A percentile compares a stretch with the other conserved stretches of the same genome.
Evolutionary conservation across 1,140 invertebrate genomes (phyloP).

Genomic region (Panulirus ornatus): DNA sequence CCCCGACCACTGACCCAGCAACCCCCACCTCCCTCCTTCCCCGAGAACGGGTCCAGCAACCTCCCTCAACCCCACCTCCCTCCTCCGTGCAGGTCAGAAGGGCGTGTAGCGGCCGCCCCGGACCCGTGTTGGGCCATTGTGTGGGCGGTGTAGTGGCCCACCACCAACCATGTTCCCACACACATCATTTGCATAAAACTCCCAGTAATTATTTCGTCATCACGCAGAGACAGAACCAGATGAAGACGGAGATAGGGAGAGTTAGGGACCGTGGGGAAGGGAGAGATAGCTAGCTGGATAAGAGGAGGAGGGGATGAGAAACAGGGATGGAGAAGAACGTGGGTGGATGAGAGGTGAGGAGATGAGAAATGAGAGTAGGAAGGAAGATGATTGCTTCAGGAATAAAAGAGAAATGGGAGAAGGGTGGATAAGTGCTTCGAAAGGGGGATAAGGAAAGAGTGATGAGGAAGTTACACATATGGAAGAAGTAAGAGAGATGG

Average conservation of each 20-base stretch:
- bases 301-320: background rate
- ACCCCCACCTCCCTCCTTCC: no score
- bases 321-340: background rate
- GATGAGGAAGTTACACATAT: no score
- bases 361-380: background rate
- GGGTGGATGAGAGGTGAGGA: background rate
- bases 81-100: no score
- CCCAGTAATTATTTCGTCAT: background rate
- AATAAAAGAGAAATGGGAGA: no score
- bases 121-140: background rate
- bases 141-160: background rate
- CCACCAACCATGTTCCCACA: background rate
- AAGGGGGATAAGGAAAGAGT: no score
- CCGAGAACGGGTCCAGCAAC: no score
- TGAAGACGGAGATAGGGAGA: background rate
- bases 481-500: no score
- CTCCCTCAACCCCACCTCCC: no score
- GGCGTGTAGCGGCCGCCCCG: background rate
- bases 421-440: no score
- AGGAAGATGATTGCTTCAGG: no score
- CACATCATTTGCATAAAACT: background rate
- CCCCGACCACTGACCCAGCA: no score
- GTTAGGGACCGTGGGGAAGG: no score
- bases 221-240: background rate
- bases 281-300: background rate